phyloP scores from a whole-genome alignment of 30 jellyfish, hydroid and myxozoan species.

The Aurelia aurita complex sp. Pacific region DNA sequence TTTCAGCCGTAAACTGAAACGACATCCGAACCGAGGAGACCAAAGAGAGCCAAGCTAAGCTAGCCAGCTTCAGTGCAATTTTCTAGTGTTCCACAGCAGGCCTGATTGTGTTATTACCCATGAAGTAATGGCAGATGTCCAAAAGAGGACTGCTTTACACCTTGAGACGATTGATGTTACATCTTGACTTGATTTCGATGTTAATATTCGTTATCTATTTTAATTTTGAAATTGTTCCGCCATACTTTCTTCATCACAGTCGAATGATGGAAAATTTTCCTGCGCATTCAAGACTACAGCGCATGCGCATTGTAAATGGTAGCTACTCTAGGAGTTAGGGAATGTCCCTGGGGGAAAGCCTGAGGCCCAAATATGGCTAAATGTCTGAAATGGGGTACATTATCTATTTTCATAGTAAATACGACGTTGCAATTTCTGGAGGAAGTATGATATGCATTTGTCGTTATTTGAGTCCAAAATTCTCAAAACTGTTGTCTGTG shows the following conservation, averaged over 20 bases:
- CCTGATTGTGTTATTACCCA: conserved; percentile 5
- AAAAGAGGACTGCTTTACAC: conserved; percentile 45
- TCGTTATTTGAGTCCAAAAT: no score
- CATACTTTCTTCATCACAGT: conserved; percentile 72
- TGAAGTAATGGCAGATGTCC: conserved; percentile 67
- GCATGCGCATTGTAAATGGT: conserved; percentile 56
- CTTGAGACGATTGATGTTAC: conserved; percentile 20
- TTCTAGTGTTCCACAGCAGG: conserved; percentile 32
- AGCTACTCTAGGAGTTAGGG: conserved; percentile 17
- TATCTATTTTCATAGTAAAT: no score
- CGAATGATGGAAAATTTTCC: conserved; percentile 69
- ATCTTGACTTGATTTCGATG: conserved; percentile 34
- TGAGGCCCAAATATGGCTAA: no score
- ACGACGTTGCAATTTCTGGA: no score
- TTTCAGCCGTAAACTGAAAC: conserved; percentile 27
- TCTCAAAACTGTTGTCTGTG: no score
- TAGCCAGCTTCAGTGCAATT: conserved; percentile 42
- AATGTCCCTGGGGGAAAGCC: background rate
- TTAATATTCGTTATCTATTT: conserved; percentile 8
- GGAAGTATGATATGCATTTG: no score
- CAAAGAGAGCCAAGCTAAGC: conserved; percentile 22
- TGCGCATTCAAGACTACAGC: conserved; percentile 69
- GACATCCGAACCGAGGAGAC: conserved; percentile 38
- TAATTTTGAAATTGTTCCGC: conserved; percentile 40
- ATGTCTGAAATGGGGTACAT: no score